Evolutionary conservation across 2,797 vertebrate species (phyloP).

Genomic region (Amniataba percoides): DNA sequence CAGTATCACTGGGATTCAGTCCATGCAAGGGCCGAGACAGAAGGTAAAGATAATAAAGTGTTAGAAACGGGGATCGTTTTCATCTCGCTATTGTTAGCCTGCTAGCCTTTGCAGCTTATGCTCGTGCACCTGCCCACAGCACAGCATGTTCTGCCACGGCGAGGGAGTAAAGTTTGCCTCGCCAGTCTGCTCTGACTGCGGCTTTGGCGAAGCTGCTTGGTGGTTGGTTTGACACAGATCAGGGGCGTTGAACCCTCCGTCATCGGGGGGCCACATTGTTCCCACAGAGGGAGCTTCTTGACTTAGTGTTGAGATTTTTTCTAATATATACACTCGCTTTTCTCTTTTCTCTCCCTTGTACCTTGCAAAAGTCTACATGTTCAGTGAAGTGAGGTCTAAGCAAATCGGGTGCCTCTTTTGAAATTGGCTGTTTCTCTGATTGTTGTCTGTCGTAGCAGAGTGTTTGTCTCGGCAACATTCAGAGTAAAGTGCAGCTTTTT

Average conservation of each 20-base stretch:
- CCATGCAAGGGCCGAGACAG: constrained; percentile 26
- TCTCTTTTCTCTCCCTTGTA: neutral
- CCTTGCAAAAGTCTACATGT: neutral
- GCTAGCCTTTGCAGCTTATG: constrained; percentile 53
- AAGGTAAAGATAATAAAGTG: constrained; percentile 48
- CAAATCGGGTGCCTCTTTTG: neutral
- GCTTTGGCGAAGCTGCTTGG: neutral
- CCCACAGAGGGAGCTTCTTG: neutral
- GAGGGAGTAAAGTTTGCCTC: constrained; percentile 19
- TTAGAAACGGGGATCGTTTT: constrained; percentile 41
- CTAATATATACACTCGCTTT: neutral
- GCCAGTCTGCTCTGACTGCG: constrained; percentile 22
- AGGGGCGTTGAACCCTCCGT: neutral
- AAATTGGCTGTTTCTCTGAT: neutral
- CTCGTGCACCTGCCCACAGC: constrained; percentile 49
- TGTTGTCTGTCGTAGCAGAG: neutral
- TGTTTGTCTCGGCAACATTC: neutral
- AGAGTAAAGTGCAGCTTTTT: neutral
- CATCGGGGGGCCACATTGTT: neutral
- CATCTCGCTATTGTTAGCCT: constrained; percentile 51
- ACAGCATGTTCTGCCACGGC: constrained; percentile 44
- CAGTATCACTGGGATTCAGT: constrained; percentile 8
- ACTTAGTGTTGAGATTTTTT: neutral
- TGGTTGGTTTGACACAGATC: neutral
- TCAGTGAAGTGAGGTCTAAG: neutral